A percentile compares a stretch with the other conserved stretches of the same genome.
Conservation (phyloP, 2,113 vertebrate species). For the Synchiropus splendidus region DNA sequence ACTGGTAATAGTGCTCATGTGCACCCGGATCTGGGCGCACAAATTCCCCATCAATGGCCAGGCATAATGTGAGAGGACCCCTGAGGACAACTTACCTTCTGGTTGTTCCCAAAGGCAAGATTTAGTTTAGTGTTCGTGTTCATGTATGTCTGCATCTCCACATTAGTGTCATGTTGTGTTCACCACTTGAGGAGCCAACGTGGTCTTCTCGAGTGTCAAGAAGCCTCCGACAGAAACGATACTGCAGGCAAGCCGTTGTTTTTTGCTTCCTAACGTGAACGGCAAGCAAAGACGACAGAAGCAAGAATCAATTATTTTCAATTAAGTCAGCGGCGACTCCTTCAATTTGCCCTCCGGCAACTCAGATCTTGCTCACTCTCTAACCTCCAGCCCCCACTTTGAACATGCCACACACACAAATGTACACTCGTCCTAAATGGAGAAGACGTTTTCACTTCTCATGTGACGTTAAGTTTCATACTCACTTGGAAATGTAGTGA, state of each 20-base stretch:
- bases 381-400: conserved; percentile 26
- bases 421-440: conserved; percentile 1
- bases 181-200: conserved; percentile 13
- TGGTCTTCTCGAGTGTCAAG: conserved; percentile 43
- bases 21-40: conserved; percentile 29
- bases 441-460: too few relatives aligned
- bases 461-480: too few relatives aligned
- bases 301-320: conserved; percentile 83
- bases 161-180: conserved; percentile 35
- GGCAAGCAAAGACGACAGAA: conserved; percentile 74
- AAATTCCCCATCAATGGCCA: conserved; percentile 36
- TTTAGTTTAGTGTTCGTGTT: conserved; percentile 9
- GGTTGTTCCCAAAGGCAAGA: conserved; percentile 38
- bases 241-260: conserved; percentile 73
- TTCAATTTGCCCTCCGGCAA: conserved; percentile 73
- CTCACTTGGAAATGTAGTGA: too few relatives aligned
- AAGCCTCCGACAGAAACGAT: conserved; percentile 23
- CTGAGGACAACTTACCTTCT: conserved; percentile 40
- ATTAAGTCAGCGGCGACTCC: conserved; percentile 91
- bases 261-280: conserved; percentile 63
- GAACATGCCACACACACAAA: conserved; percentile 20
- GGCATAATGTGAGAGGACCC: conserved; percentile 36
- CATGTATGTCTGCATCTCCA: conserved; percentile 11
- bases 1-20: conserved; percentile 48
- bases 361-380: conserved; percentile 30